Conservation (phyloP, 1,140 invertebrate genomes). For the Yoshiicerus persimilis region DNA sequence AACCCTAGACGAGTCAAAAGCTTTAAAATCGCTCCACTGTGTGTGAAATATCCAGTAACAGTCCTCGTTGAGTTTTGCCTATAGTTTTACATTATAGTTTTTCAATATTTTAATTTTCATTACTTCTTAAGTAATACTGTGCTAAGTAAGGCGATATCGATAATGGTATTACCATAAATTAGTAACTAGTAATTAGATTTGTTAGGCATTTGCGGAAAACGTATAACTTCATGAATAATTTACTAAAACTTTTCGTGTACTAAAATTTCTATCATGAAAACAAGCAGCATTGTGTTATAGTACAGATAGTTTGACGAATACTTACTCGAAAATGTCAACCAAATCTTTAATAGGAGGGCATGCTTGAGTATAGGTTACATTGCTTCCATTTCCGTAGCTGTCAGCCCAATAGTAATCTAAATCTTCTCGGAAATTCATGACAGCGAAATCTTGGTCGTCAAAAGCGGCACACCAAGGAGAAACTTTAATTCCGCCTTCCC, state of each 20-base stretch:
- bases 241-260: too few relatives aligned
- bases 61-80: not conserved
- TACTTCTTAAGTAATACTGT: too few relatives aligned
- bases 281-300: too few relatives aligned
- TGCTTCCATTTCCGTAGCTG: slow-evolving; percentile 73
- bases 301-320: too few relatives aligned
- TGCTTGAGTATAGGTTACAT: slow-evolving; percentile 74
- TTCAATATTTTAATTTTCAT: too few relatives aligned
- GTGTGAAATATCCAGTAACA: slow-evolving; percentile 76
- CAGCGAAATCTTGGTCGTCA: slow-evolving; percentile 59
- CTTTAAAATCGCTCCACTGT: slow-evolving; percentile 83
- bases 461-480: slow-evolving; percentile 73
- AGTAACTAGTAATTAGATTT: too few relatives aligned
- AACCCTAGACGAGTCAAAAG: slow-evolving; percentile 72
- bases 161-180: too few relatives aligned
- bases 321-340: slow-evolving; percentile 69
- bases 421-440: slow-evolving; percentile 76
- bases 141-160: too few relatives aligned
- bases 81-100: too few relatives aligned
- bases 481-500: slow-evolving; percentile 59
- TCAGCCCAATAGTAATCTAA: slow-evolving; percentile 79
- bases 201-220: too few relatives aligned
- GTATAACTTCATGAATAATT: too few relatives aligned
- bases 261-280: too few relatives aligned
- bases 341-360: slow-evolving; percentile 74